Conservation (phyloP, 2,888 invertebrate species). For the Adineta ricciae region DNA sequence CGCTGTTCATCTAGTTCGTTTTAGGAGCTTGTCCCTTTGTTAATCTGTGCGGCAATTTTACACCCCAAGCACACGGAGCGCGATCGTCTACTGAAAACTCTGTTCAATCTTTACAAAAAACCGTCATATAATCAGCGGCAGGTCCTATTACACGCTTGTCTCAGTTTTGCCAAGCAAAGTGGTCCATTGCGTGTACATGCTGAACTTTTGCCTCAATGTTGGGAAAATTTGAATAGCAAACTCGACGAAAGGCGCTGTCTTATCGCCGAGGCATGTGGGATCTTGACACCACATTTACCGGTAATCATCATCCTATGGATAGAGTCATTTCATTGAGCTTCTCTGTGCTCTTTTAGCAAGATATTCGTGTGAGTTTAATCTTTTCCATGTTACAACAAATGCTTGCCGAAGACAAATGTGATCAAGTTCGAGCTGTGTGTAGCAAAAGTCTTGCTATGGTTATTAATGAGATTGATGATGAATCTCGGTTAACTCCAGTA, state of each 20-base stretch:
- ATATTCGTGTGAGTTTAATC: conserved; percentile 60
- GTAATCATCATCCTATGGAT: conserved; percentile 46
- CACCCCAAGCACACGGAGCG: conserved; percentile 57
- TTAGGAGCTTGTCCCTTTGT: conserved; percentile 60
- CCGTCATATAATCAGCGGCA: conserved; percentile 61
- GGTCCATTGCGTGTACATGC: conserved; percentile 56
- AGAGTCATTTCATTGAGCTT: not conserved
- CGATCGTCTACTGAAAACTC: conserved; percentile 59
- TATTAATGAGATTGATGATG: conserved; percentile 59
- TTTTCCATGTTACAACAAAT: conserved; percentile 65
- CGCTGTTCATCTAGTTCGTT: not conserved
- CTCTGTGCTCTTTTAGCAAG: conserved; percentile 49
- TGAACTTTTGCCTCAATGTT: conserved; percentile 62
- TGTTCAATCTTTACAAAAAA: conserved; percentile 64
- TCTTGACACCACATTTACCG: conserved; percentile 60
- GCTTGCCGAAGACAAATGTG: conserved; percentile 60
- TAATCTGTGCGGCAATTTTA: conserved; percentile 58
- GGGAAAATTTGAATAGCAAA: conserved; percentile 62
- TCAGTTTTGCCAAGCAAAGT: conserved; percentile 51
- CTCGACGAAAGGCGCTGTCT: conserved; percentile 60
- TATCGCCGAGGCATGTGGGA: conserved; percentile 62
- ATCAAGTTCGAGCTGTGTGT: conserved; percentile 57
- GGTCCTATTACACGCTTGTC: conserved; percentile 51
- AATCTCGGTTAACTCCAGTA: conserved; percentile 58
- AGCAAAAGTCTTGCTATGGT: conserved; percentile 59